phyloP scores from a whole-genome alignment of 2,797 vertebrate species.

The Pseudochirops cupreus region DNA sequence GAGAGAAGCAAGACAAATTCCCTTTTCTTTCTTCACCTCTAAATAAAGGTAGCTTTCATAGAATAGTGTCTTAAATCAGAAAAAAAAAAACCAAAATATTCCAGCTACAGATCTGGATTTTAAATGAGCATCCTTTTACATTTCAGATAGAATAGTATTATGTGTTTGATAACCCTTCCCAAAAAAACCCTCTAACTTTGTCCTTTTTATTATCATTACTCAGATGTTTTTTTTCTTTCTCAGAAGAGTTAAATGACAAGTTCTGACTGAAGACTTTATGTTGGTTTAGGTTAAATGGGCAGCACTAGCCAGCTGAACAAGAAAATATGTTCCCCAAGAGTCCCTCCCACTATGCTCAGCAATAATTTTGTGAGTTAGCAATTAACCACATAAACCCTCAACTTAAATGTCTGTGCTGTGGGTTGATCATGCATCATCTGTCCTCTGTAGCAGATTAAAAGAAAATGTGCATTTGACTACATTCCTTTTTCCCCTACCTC shows the following conservation, averaged over 20 bases:
- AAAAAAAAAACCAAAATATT: constrained; percentile 92
- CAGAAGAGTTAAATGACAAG: constrained; percentile 51
- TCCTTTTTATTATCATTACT: constrained; percentile 39
- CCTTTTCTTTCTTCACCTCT: constrained; percentile 97
- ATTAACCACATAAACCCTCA: neutral
- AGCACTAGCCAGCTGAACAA: neutral
- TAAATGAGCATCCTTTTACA: constrained; percentile 75
- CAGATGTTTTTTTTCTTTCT: constrained; percentile 41
- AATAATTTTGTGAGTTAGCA: constrained; percentile 42
- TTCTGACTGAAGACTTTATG: constrained; percentile 49
- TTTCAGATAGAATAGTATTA: constrained; percentile 52
- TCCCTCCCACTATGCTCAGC: neutral
- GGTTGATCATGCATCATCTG: neutral
- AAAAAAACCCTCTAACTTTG: constrained; percentile 33
- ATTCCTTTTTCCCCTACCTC: neutral
- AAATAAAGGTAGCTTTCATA: constrained; percentile 95
- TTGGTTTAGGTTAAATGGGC: neutral
- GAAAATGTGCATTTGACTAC: neutral
- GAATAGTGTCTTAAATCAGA: constrained; percentile 90
- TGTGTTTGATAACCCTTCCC: constrained; percentile 27
- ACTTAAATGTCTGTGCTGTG: neutral
- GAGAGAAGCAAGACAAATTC: constrained; percentile 87
- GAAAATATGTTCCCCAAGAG: neutral
- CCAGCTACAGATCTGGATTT: constrained; percentile 87
- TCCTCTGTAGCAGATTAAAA: neutral